These are phyloP conservation scores for Rambutsinella grinnellia DNA, from an alignment of 2,888 invertebrate species.

Conservation along the genomic window DNA sequence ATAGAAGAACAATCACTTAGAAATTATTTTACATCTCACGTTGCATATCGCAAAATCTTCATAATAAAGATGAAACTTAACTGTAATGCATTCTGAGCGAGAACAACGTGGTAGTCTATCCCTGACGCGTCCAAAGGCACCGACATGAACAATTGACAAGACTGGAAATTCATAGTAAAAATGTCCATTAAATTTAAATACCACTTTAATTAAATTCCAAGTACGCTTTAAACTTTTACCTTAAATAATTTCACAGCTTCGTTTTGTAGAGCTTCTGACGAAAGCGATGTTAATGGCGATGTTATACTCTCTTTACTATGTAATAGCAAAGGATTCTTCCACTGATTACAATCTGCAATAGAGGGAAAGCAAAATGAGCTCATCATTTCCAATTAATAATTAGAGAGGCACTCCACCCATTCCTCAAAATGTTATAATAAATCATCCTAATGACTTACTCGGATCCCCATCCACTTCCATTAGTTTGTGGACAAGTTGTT, in stretches of 20 bases:
- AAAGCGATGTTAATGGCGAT: slow-evolving; percentile 90
- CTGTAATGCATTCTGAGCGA: slow-evolving; percentile 95
- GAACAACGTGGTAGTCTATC: slow-evolving; percentile 96
- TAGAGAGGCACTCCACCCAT: slow-evolving; percentile 5
- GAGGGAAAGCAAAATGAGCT: too few species aligned
- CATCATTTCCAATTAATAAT: slow-evolving; percentile 39
- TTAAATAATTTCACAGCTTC: slow-evolving; percentile 96
- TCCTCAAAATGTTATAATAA: slow-evolving; percentile 30
- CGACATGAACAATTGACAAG: slow-evolving; percentile 95
- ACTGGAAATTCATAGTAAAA: slow-evolving; percentile 73
- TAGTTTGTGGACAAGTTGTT: slow-evolving; percentile 93
- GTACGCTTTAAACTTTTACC: slow-evolving; percentile 73
- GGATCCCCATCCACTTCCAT: slow-evolving; percentile 97
- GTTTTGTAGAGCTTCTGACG: slow-evolving; percentile 87
- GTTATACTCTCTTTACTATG: slow-evolving; percentile 93
- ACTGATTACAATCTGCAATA: slow-evolving; percentile 91
- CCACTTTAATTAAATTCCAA: background rate
- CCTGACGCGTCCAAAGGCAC: slow-evolving; percentile 92
- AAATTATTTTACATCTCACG: too few species aligned
- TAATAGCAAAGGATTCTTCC: slow-evolving; percentile 92
- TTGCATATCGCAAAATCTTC: too few species aligned
- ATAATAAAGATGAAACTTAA: too few species aligned
- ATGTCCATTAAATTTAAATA: background rate
- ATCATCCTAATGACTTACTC: slow-evolving; percentile 73
- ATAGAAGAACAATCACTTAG: too few species aligned